Evolutionary conservation across 2,888 invertebrate genomes (phyloP).

Genomic region (Eremobia ochroleuca): DNA sequence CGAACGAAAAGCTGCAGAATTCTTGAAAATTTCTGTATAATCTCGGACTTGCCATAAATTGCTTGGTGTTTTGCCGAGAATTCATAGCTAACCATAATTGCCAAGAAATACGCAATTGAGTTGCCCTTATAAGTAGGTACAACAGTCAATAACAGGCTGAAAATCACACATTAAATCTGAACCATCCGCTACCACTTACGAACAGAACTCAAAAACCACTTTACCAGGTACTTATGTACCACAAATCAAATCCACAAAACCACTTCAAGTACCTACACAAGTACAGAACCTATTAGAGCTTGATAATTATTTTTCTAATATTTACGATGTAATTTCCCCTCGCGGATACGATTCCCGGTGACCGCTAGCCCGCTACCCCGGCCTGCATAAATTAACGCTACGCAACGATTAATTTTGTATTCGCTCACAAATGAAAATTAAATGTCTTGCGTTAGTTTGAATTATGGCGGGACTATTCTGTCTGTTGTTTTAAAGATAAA

Average conservation of each 20-base stretch:
- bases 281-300: conserved; percentile 8
- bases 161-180: neutral
- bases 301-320: conserved; percentile 80
- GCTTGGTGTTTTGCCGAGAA: no score
- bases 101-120: neutral
- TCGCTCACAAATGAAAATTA: conserved; percentile 68
- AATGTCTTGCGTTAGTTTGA: conserved; percentile 63
- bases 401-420: conserved; percentile 70
- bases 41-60: neutral
- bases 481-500: conserved; percentile 7
- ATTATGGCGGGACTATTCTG: conserved; percentile 44
- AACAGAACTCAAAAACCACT: neutral
- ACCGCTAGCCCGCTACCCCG: conserved; percentile 51
- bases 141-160: neutral
- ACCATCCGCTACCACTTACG: no score
- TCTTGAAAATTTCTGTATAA: neutral
- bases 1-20: neutral
- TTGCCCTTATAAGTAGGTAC: neutral
- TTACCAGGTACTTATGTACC: neutral
- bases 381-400: conserved; percentile 70
- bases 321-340: conserved; percentile 83
- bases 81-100: no score
- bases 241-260: conserved; percentile 32
- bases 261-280: conserved; percentile 14
- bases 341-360: conserved; percentile 65